Conservation (phyloP, 2,797 vertebrate genomes). For the Squalus acanthias region DNA sequence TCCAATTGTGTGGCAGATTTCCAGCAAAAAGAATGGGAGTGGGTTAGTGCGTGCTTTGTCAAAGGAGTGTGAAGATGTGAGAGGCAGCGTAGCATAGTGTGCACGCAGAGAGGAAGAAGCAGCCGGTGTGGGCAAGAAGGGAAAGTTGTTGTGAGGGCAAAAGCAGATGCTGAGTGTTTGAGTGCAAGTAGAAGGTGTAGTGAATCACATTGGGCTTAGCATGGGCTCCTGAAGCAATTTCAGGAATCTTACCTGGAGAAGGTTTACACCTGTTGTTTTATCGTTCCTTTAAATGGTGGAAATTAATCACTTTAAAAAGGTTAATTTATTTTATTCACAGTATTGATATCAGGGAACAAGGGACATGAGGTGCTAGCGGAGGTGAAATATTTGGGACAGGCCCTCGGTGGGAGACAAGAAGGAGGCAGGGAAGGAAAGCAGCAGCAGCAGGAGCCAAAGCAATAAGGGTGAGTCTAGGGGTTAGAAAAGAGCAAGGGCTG, state of each 20-base stretch:
- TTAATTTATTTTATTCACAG: background rate
- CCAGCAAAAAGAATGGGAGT: background rate
- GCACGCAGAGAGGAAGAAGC: background rate
- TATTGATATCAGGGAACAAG: background rate
- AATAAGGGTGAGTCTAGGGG: background rate
- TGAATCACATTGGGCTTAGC: background rate
- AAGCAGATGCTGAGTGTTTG: background rate
- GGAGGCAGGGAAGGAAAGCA: too few species aligned
- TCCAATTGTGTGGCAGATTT: background rate
- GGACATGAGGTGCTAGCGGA: background rate
- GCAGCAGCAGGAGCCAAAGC: background rate
- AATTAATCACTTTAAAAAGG: background rate
- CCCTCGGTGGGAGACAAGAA: too few species aligned
- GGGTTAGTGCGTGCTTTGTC: background rate
- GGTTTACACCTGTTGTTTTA: too few species aligned
- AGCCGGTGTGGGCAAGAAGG: background rate
- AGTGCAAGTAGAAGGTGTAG: background rate
- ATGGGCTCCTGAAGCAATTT: background rate
- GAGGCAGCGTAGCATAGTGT: background rate
- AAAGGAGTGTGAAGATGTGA: background rate
- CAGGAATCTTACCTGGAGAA: background rate
- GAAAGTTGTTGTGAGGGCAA: background rate
- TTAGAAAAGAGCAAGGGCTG: background rate
- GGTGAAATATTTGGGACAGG: too few species aligned
- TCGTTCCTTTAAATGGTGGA: background rate